Percentiles rank a stretch among this genome's conserved stretches.
These are phyloP conservation scores for Lepidocyrtinus sp. DNA, from an alignment of 2,888 invertebrate genomes.

Conservation along the genomic window DNA sequence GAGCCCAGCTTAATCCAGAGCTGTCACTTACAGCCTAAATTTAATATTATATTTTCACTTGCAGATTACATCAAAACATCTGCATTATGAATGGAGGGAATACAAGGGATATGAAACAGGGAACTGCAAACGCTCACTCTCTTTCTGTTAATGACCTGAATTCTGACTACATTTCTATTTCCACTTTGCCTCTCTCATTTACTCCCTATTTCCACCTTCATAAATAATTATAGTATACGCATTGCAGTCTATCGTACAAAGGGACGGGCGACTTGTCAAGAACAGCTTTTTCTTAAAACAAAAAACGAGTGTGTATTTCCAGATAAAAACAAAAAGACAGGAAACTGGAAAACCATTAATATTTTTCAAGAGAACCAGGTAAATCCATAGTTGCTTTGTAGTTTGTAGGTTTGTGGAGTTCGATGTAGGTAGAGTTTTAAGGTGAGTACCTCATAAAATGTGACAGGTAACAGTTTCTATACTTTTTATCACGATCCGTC, in stretches of 20 bases:
- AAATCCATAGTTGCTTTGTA: background rate
- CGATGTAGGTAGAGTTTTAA: constrained; percentile 50
- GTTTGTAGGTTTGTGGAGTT: constrained; percentile 16
- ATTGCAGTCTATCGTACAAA: no score
- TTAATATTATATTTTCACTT: background rate
- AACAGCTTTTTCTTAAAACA: no score
- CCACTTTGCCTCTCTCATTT: no score
- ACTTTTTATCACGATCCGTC: background rate
- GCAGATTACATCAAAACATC: background rate
- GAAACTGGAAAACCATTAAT: constrained; percentile 50
- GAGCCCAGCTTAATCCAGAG: constrained; percentile 57
- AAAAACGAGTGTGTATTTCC: background rate
- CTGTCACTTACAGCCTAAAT: constrained; percentile 49
- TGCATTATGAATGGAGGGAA: background rate
- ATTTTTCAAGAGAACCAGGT: no score
- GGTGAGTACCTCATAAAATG: constrained; percentile 39
- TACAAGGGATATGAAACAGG: background rate
- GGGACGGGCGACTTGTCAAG: constrained; percentile 57
- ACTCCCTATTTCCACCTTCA: no score
- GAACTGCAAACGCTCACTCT: background rate
- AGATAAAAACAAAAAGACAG: constrained; percentile 31
- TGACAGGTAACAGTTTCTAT: constrained; percentile 3
- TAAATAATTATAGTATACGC: no score
- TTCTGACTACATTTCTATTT: background rate
- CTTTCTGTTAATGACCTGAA: background rate